These are phyloP conservation scores for Drymonia ruficornis DNA, from an alignment of 2,888 invertebrate genomes.

Conservation along the genomic window DNA sequence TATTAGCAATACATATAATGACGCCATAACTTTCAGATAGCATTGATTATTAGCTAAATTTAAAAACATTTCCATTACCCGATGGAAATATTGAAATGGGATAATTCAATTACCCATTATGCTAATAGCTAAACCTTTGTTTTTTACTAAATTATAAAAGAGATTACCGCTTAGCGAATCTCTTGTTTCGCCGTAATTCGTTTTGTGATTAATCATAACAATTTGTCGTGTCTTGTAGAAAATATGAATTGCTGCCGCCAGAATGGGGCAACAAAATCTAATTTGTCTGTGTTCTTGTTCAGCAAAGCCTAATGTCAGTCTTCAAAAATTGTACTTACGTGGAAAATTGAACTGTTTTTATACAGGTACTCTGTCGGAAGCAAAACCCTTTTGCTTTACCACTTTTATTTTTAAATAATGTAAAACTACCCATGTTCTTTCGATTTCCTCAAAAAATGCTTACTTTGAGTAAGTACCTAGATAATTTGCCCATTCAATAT, in stretches of 20 bases:
- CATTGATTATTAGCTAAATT: constrained; percentile 53
- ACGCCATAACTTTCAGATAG: constrained; percentile 22
- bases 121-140: constrained; percentile 26
- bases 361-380: too few species aligned
- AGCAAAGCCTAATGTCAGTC: background rate
- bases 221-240: constrained; percentile 4
- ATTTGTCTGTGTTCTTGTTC: constrained; percentile 4
- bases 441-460: too few species aligned
- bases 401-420: too few species aligned
- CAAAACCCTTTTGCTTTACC: too few species aligned
- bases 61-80: constrained; percentile 45
- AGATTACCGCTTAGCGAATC: constrained; percentile 31
- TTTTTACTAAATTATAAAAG: constrained; percentile 35
- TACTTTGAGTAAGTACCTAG: too few species aligned
- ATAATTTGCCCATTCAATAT: too few species aligned
- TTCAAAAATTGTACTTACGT: background rate
- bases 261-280: constrained; percentile 1
- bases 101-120: constrained; percentile 49
- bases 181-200: constrained; percentile 19
- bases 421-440: too few species aligned
- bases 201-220: constrained; percentile 29
- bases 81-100: constrained; percentile 47
- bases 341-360: background rate
- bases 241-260: background rate
- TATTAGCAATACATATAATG: constrained; percentile 37